Base-by-base conservation (phyloP, 2,113 vertebrate species). In the Pteronura brasiliensis region DNA sequence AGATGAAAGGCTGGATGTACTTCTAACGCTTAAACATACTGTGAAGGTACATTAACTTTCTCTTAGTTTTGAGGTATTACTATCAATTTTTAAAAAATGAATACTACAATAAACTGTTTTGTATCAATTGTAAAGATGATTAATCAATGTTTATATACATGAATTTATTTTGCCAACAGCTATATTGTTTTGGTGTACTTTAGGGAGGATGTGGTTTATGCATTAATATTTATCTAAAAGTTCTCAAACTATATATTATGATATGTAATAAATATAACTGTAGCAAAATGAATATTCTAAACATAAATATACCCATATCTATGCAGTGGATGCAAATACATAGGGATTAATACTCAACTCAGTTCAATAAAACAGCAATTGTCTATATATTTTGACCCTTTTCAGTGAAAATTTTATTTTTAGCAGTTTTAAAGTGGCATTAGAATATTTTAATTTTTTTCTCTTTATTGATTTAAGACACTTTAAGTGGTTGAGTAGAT, bases 21-120 rank as follows among this genome's bases (percentile, higher is more conserved):
- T 99, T 7, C 90, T 99, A 92, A 99, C 98, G 0, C 98, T 99
- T 92, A 99, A 99, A 96, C 95, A 97, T 97, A 99, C 99, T 0
- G 99, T 99, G 92, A 99, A 99, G 99, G 99, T 99, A 98, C 23
- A 89, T 88, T 76, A 13, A 31, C 86, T 97, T 96, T 95, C 72
- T 97, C 1, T 95, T 98, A 74, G 5, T 47, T 97, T 93, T 65
- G 69, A 82, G 39, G 2, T 96, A 49, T 93, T 49, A 76, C 18
- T 49, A 49, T 63, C 63, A 72, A 72, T 25, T 25, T 81, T 29
- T 44, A 49, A 65, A 72, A 44, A 92, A 44, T 95, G 39, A 81
- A 44, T 91, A 57, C 31, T 91, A 88, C 96, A 90, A 77, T 29
- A 83, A 39, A 82, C 31, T 65, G 83, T 34, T 86, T 96, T 82